Percentiles rank a stretch among this genome's conserved stretches.
phyloP scores from a whole-genome alignment of 2,797 vertebrate species.

The Sebastes hubbsi region DNA sequence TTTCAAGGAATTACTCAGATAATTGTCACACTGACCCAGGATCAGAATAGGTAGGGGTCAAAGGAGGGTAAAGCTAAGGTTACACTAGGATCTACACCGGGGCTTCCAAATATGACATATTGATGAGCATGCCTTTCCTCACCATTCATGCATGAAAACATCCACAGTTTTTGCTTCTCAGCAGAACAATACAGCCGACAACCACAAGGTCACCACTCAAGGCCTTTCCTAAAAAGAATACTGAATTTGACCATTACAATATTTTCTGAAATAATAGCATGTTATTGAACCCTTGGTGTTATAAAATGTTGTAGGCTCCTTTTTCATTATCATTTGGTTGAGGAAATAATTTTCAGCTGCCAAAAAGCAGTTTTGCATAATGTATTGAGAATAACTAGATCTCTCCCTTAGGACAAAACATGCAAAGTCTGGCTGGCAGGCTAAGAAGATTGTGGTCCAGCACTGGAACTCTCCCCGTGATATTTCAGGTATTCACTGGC shows the following conservation, averaged over 20 bases:
- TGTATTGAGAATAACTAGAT: neutral
- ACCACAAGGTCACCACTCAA: neutral
- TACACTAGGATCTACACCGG: conserved; percentile 44
- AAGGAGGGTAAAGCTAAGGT: conserved; percentile 55
- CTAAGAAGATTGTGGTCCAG: too few species aligned
- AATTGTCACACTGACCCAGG: conserved; percentile 40
- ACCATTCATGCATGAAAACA: conserved; percentile 22
- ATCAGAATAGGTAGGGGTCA: conserved; percentile 63
- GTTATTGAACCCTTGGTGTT: neutral
- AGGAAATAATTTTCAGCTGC: neutral
- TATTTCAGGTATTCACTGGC: too few species aligned
- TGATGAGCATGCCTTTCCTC: conserved; percentile 45
- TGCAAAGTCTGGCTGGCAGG: too few species aligned
- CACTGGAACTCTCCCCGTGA: too few species aligned
- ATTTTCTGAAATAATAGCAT: neutral
- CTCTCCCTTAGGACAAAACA: too few species aligned
- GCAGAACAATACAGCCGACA: conserved; percentile 23
- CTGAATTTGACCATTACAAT: neutral
- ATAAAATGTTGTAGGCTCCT: neutral
- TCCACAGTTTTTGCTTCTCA: conserved; percentile 16
- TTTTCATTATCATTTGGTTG: neutral
- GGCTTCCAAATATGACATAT: conserved; percentile 62
- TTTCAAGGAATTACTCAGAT: conserved; percentile 50
- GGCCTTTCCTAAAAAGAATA: neutral
- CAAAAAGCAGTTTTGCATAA: neutral